These are phyloP conservation scores for Hippopotamyrus pictus DNA, from an alignment of 2,797 vertebrate species.

Conservation along the genomic window DNA sequence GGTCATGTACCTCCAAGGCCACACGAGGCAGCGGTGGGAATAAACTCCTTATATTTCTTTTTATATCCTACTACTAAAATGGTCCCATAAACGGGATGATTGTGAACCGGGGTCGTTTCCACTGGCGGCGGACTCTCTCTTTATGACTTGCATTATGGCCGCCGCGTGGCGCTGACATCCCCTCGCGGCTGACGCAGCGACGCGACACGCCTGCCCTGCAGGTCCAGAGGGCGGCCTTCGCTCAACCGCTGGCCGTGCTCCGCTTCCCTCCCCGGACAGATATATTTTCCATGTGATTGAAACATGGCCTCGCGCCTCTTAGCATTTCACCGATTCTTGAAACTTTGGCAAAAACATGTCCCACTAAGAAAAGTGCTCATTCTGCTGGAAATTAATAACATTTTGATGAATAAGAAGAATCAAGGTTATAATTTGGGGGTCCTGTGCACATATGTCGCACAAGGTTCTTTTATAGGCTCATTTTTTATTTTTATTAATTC, in stretches of 20 bases:
- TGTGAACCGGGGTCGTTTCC: neutral
- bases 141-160: neutral
- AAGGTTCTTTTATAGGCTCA: too few relatives aligned
- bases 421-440: too few relatives aligned
- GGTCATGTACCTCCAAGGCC: neutral
- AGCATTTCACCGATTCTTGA: neutral
- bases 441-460: too few relatives aligned
- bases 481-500: too few relatives aligned
- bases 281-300: neutral
- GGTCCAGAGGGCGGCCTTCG: neutral
- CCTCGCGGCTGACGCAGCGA: neutral
- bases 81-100: neutral
- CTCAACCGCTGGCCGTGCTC: neutral
- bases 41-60: neutral
- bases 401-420: too few relatives aligned
- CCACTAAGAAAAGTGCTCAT: too few relatives aligned
- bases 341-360: too few relatives aligned
- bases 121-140: neutral
- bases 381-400: too few relatives aligned
- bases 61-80: neutral
- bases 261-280: neutral
- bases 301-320: neutral
- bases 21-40: neutral
- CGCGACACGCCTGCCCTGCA: neutral
- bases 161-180: neutral